A percentile compares a stretch with the other conserved stretches of the same genome.
Evolutionary conservation across 2,888 invertebrate genomes (phyloP).

Genomic region (Leucoma salicis): DNA sequence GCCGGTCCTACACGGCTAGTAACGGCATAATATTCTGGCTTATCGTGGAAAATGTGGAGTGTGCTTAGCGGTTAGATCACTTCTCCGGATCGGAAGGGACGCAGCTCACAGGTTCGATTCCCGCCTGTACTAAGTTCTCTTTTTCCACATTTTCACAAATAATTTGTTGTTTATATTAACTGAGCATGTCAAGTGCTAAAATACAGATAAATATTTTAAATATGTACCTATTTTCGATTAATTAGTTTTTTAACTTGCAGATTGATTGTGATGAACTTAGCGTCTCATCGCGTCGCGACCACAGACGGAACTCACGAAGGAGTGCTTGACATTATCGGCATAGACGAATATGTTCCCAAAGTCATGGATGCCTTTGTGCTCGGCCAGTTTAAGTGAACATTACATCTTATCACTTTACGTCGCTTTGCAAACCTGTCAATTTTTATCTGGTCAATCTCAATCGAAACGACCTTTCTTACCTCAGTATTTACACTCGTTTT

Average conservation of each 20-base stretch:
- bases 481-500: slow-evolving; percentile 51
- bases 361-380: slow-evolving; percentile 84
- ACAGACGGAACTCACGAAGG: slow-evolving; percentile 76
- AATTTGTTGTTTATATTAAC: no score
- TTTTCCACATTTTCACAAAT: no score
- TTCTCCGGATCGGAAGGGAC: no score
- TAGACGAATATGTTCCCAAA: slow-evolving; percentile 84
- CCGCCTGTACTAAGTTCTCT: no score
- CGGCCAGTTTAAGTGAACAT: slow-evolving; percentile 71
- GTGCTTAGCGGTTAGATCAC: no score
- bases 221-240: no score
- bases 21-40: no score
- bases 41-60: no score
- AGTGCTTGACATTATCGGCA: slow-evolving; percentile 84
- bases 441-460: slow-evolving; percentile 28
- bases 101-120: no score
- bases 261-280: slow-evolving; percentile 82
- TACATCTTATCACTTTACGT: slow-evolving; percentile 7
- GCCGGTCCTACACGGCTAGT: no score
- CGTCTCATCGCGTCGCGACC: slow-evolving; percentile 73
- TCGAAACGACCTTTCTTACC: slow-evolving; percentile 47
- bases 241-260: slow-evolving; percentile 56
- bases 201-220: no score
- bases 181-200: no score
- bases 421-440: slow-evolving; percentile 31